These are phyloP conservation scores for Calvadosia cruxmelitensis DNA, from an alignment of 30 jellyfish, hydroid and myxozoan species.

Conservation along the genomic window DNA sequence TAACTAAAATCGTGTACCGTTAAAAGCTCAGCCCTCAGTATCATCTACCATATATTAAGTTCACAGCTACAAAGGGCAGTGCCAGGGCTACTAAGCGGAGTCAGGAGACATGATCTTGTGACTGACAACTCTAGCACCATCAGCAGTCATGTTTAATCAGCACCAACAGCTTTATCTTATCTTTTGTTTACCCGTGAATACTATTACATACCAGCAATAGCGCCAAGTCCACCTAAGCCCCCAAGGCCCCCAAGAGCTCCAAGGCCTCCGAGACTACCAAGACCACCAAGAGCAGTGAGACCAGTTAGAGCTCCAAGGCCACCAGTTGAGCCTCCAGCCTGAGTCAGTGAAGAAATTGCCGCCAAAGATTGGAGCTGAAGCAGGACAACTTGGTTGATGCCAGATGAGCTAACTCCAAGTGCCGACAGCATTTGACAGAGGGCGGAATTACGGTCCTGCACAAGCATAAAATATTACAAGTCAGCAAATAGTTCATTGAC, in stretches of 20 bases:
- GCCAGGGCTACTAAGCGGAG: too few relatives aligned
- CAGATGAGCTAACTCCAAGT: constrained; percentile 22
- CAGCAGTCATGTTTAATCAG: too few relatives aligned
- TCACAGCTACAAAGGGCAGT: too few relatives aligned
- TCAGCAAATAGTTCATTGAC: too few relatives aligned
- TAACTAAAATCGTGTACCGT: too few relatives aligned
- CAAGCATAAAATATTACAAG: too few relatives aligned
- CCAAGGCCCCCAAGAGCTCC: constrained; percentile 27
- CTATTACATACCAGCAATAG: not conserved
- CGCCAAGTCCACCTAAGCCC: constrained; percentile 45
- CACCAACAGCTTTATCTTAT: too few relatives aligned
- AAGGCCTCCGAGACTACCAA: constrained; percentile 26
- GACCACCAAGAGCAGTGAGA: constrained; percentile 19
- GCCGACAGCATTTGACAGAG: constrained; percentile 45
- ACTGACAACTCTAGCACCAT: too few relatives aligned
- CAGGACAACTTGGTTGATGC: constrained; percentile 47
- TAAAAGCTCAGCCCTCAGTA: too few relatives aligned
- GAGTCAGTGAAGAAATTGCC: constrained; percentile 46
- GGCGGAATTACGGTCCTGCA: constrained; percentile 90
- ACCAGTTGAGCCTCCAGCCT: not conserved
- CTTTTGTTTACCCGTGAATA: too few relatives aligned
- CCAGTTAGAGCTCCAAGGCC: constrained; percentile 38
- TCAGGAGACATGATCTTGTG: too few relatives aligned
- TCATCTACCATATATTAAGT: too few relatives aligned
- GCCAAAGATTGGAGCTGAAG: constrained; percentile 85